Evolutionary conservation across 2,888 invertebrate species (phyloP), one percentile per base, ranked within the genome.

Genomic region (Cylindroiulus punctatus): DNA sequence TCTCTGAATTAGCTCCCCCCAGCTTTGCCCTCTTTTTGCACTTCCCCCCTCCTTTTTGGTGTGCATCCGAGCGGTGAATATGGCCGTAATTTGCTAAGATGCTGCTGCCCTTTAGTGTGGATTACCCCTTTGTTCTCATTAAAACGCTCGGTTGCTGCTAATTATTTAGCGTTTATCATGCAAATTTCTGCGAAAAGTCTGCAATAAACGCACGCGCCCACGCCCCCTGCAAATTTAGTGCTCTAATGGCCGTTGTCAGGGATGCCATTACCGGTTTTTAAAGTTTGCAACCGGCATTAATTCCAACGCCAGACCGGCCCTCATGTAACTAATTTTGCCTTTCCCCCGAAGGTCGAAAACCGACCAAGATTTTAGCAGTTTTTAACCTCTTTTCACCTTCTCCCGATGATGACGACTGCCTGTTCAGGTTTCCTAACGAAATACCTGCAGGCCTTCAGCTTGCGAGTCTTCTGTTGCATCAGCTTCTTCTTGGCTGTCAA

Each of bases 311-410:
- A 65, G 57, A 65, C 57, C 57, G n/a, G n/a, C n/a, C 26, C 57
- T 22, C 22, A n/a, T 26, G n/a, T 22, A 65, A 65, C 57, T 52
- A 10, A 19, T 52, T n/a, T 52, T 65, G 57, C 57, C n/a, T 22
- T 65, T 65, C 22, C n/a, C n/a, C n/a, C 57, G 57, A 65, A 65
- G 57, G 57, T 65, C 22, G 57, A 22, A 8, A 7, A 52, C 52
- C 52, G 3, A 52, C 52, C n/a, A 52, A 19, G 2, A 52, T 52
- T 65, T 22, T 22, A 8, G 22, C 57, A 65, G 22, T 65, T 65
- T 65, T 65, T 65, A 65, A 65, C 57, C 57, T 65, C 57, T 65
- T 65, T 65, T 65, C 57, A 65, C 57, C 57, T 65, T 65, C 57
- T 10, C 12, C n/a, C n/a, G 0, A 19, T 10, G 57, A 65, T 65